phyloP scores from a whole-genome alignment of 2,888 invertebrate species.

The Odontomyia ornata region DNA sequence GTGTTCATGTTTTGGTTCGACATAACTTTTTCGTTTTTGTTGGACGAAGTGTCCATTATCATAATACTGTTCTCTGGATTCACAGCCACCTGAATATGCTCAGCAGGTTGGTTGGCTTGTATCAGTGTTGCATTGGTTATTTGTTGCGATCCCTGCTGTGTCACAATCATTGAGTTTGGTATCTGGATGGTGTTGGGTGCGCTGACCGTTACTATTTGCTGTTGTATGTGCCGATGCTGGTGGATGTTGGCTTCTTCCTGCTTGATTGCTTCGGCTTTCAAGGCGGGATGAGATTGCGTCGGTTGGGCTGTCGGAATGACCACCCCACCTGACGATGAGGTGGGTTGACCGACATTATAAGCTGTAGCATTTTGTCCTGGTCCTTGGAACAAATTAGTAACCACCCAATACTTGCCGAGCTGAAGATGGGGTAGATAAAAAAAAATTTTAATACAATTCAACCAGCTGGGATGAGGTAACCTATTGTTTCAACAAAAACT shows the following conservation, averaged over 20 bases:
- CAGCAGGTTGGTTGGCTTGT: slow-evolving; percentile 53
- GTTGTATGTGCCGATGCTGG: slow-evolving; percentile 45
- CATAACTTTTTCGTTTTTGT: slow-evolving; percentile 48
- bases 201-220: slow-evolving; percentile 48
- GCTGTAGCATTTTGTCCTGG: slow-evolving; percentile 54
- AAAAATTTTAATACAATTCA: no score
- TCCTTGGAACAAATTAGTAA: slow-evolving; percentile 79
- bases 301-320: slow-evolving; percentile 52
- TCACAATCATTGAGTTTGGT: slow-evolving; percentile 55
- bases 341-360: slow-evolving; percentile 55
- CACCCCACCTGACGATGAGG: slow-evolving; percentile 52
- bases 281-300: slow-evolving; percentile 53
- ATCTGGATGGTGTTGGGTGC: slow-evolving; percentile 54
- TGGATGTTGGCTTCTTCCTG: slow-evolving; percentile 51
- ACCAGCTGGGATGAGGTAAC: no score
- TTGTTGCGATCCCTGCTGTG: slow-evolving; percentile 54
- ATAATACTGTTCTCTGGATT: slow-evolving; percentile 47
- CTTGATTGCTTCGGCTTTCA: slow-evolving; percentile 52
- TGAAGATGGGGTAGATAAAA: slow-evolving; percentile 64
- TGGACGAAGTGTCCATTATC: slow-evolving; percentile 48
- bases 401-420: slow-evolving; percentile 83
- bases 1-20: slow-evolving; percentile 53
- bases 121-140: slow-evolving; percentile 56
- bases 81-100: slow-evolving; percentile 52
- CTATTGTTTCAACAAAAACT: slow-evolving; percentile 54